phyloP scores from a whole-genome alignment of 2,888 invertebrate species.

The Hedychridium roseum region DNA sequence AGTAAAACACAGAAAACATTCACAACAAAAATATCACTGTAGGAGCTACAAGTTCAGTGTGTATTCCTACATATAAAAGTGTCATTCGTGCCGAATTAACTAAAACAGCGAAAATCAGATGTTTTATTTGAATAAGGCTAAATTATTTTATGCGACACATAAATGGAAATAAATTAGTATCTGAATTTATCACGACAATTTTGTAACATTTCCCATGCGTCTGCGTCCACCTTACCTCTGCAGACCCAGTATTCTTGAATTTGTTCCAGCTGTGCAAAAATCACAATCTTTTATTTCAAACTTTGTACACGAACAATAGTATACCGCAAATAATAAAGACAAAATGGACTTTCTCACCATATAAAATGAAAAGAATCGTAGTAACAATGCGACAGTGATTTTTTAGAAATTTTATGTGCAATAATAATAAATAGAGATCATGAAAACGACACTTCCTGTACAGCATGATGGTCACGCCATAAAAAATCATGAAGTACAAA shows the following conservation, averaged over 20 bases:
- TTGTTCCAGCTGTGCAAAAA: slow-evolving; percentile 58
- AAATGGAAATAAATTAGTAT: slow-evolving; percentile 12
- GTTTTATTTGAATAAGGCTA: background rate
- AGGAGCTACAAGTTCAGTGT: slow-evolving; percentile 2
- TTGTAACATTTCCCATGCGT: slow-evolving; percentile 39
- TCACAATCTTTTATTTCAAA: slow-evolving; percentile 33
- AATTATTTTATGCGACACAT: background rate
- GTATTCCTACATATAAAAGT: slow-evolving; percentile 8
- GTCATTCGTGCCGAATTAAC: slow-evolving; percentile 10
- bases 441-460: too few relatives aligned
- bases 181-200: slow-evolving; percentile 6
- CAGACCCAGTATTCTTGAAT: slow-evolving; percentile 40
- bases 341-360: slow-evolving; percentile 1
- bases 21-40: too few relatives aligned
- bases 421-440: too few relatives aligned
- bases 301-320: slow-evolving; percentile 5
- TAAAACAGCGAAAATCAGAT: slow-evolving; percentile 1
- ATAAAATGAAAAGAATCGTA: too few relatives aligned
- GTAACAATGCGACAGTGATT: too few relatives aligned
- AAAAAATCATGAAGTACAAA: too few relatives aligned
- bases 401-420: too few relatives aligned
- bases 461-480: too few relatives aligned
- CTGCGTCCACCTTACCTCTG: slow-evolving; percentile 48
- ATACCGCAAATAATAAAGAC: slow-evolving; percentile 2
- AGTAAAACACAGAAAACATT: background rate